Evolutionary conservation across 2,888 invertebrate genomes (phyloP).

Genomic region (Andrena flavipes): DNA sequence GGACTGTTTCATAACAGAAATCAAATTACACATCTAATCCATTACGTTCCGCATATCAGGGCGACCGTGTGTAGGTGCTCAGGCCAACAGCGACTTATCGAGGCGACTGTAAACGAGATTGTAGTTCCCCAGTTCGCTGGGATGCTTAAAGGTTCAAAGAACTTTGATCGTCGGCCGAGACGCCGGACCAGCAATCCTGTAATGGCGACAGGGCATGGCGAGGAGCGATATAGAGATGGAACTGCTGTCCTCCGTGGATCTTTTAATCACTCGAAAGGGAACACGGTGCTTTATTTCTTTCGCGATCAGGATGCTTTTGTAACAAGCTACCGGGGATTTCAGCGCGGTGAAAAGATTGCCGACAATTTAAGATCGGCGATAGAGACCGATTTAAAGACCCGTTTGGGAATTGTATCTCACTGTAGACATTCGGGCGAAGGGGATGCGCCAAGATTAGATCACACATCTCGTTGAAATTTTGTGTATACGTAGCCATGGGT

Average conservation of each 20-base stretch:
- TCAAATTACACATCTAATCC: slow-evolving; percentile 54
- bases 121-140: slow-evolving; percentile 38
- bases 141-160: slow-evolving; percentile 41
- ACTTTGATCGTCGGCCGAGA: slow-evolving; percentile 51
- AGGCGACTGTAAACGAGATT: slow-evolving; percentile 38
- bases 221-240: slow-evolving; percentile 25
- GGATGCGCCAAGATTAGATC: too few relatives aligned
- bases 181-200: slow-evolving; percentile 52
- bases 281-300: slow-evolving; percentile 9
- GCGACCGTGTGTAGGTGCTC: not conserved
- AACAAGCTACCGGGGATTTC: slow-evolving; percentile 2
- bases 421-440: too few relatives aligned
- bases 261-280: slow-evolving; percentile 47
- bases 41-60: slow-evolving; percentile 9
- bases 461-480: too few relatives aligned
- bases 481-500: too few relatives aligned
- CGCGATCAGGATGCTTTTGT: not conserved
- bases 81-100: slow-evolving; percentile 35
- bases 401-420: not conserved
- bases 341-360: not conserved
- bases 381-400: not conserved
- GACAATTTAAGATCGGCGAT: not conserved
- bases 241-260: slow-evolving; percentile 14
- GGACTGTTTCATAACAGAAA: slow-evolving; percentile 17
- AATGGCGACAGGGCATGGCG: slow-evolving; percentile 39